phyloP scores from a whole-genome alignment of 23 tunicate genomes.

The Diplosoma virens region DNA sequence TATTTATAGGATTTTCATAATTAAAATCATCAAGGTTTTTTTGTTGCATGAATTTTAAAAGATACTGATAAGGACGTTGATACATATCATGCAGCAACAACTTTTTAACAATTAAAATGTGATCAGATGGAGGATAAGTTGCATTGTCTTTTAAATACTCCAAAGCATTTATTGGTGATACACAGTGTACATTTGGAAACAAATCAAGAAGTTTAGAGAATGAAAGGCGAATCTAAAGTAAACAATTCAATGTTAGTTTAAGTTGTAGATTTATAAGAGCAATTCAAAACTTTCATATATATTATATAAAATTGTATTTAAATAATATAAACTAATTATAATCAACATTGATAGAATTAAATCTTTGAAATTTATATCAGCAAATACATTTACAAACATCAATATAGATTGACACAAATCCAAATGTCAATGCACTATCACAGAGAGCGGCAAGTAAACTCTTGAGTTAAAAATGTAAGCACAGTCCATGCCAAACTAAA shows the following conservation, averaged over 20 bases:
- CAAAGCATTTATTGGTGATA: background rate
- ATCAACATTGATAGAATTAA: too few relatives aligned
- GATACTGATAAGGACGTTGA: constrained; percentile 46
- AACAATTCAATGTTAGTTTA: too few relatives aligned
- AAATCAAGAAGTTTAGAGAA: background rate
- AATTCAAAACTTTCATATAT: too few relatives aligned
- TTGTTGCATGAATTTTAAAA: background rate
- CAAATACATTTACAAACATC: too few relatives aligned
- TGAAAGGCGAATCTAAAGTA: background rate
- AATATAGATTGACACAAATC: too few relatives aligned
- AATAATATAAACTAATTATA: too few relatives aligned
- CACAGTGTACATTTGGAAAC: background rate
- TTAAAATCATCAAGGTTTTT: constrained; percentile 13
- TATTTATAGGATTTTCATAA: background rate
- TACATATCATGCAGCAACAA: background rate
- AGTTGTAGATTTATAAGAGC: too few relatives aligned
- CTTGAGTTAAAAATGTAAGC: too few relatives aligned
- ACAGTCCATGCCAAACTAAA: background rate
- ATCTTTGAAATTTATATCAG: too few relatives aligned
- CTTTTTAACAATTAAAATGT: background rate
- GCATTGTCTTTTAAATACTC: background rate
- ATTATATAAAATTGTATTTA: too few relatives aligned
- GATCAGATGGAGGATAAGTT: background rate
- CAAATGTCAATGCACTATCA: too few relatives aligned
- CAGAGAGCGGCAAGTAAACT: too few relatives aligned